These are phyloP conservation scores for Calvadosia cruxmelitensis DNA, from an alignment of 30 jellyfish, hydroid and myxozoan species.

Conservation along the genomic window DNA sequence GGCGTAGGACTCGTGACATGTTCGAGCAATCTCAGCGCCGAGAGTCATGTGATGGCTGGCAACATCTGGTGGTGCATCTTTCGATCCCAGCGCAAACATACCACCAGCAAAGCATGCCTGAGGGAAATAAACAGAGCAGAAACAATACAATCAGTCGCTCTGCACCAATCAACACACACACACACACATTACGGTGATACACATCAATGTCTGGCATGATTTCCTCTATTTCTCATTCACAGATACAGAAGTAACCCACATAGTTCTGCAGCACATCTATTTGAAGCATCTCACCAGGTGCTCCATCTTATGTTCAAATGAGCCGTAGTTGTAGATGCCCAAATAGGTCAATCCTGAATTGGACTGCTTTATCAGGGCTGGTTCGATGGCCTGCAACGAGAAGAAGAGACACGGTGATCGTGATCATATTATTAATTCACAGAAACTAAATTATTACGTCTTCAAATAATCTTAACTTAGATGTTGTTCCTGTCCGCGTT, in stretches of 20 bases:
- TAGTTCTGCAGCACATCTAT: too few species aligned
- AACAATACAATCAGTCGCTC: neutral
- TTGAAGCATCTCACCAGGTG: conserved; percentile 40
- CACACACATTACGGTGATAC: too few species aligned
- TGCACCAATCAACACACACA: too few species aligned
- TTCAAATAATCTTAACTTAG: too few species aligned
- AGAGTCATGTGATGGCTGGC: conserved; percentile 48
- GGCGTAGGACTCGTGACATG: conserved; percentile 67
- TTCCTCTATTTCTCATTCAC: too few species aligned
- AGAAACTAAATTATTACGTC: too few species aligned
- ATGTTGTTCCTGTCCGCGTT: too few species aligned
- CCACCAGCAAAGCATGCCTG: conserved; percentile 94
- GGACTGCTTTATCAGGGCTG: conserved; percentile 52
- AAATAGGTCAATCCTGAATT: conserved; percentile 57
- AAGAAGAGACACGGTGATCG: too few species aligned
- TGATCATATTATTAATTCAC: too few species aligned
- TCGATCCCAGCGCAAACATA: conserved; percentile 76
- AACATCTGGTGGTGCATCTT: conserved; percentile 58
- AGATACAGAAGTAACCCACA: too few species aligned
- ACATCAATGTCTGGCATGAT: too few species aligned
- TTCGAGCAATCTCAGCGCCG: conserved; percentile 64
- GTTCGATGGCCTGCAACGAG: conserved; percentile 55
- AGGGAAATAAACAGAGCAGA: neutral
- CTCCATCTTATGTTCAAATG: conserved; percentile 61
- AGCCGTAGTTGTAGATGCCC: conserved; percentile 62